Evolutionary conservation across 2,888 invertebrate species (phyloP).

Genomic region (Latrodectus elegans): DNA sequence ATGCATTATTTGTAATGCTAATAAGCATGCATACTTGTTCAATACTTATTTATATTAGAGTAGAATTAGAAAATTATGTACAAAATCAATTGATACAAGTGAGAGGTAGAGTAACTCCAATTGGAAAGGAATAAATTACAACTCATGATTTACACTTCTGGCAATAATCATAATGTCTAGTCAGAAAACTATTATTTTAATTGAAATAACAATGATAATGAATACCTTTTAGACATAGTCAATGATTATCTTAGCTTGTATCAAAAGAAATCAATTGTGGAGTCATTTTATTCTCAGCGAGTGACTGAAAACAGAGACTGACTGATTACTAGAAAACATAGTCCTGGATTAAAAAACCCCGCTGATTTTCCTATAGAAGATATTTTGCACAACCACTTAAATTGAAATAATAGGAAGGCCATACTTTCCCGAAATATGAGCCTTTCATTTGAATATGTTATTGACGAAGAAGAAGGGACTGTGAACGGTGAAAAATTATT

Average conservation of each 20-base stretch:
- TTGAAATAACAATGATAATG: background rate
- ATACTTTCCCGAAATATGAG: background rate
- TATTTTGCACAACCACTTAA: background rate
- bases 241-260: background rate
- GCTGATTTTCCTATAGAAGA: background rate
- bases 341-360: background rate
- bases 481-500: background rate
- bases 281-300: background rate
- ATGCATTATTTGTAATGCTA: background rate
- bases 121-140: conserved; percentile 10
- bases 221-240: background rate
- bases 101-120: conserved; percentile 5
- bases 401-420: background rate
- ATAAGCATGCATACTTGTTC: background rate
- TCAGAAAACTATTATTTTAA: background rate
- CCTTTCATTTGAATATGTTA: background rate
- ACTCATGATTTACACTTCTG: background rate
- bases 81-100: background rate
- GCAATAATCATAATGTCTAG: background rate
- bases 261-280: background rate
- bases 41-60: background rate
- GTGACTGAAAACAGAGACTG: background rate
- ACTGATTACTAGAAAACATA: background rate
- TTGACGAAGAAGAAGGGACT: background rate
- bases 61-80: conserved; percentile 3